These are phyloP conservation scores for Tapirus terrestris DNA, from an alignment of 2,113 vertebrate species.

Conservation along the genomic window DNA sequence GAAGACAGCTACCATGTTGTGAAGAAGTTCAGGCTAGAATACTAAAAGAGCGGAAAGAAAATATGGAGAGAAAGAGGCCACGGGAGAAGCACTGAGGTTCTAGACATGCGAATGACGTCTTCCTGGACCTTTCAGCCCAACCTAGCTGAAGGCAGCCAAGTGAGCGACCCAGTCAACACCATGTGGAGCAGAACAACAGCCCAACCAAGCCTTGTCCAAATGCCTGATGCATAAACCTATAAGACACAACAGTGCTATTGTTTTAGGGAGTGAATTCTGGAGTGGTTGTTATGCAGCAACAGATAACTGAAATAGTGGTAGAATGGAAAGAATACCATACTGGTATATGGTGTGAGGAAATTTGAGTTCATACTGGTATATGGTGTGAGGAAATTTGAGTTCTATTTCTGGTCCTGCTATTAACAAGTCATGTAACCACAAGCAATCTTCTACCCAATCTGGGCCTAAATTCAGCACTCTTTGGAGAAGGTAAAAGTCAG, in stretches of 20 bases:
- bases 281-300: not conserved
- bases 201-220: not conserved
- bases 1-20: not conserved
- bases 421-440: not conserved
- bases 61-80: not conserved
- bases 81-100: not conserved
- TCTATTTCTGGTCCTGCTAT: not conserved
- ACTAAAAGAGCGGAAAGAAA: not conserved
- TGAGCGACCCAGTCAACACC: not conserved
- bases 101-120: not conserved
- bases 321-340: not conserved
- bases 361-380: not conserved
- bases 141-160: not conserved
- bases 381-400: not conserved
- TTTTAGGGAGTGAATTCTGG: not conserved
- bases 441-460: not conserved
- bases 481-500: not conserved
- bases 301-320: not conserved
- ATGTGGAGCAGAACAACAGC: fast-evolving
- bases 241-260: not conserved
- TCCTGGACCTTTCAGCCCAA: not conserved
- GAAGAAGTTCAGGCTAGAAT: not conserved
- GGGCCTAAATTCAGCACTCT: not conserved
- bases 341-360: not conserved
- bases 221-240: not conserved